These are phyloP conservation scores for Drosophila austrosaltans DNA, from an alignment of 2,888 invertebrate genomes.

Conservation along the genomic window DNA sequence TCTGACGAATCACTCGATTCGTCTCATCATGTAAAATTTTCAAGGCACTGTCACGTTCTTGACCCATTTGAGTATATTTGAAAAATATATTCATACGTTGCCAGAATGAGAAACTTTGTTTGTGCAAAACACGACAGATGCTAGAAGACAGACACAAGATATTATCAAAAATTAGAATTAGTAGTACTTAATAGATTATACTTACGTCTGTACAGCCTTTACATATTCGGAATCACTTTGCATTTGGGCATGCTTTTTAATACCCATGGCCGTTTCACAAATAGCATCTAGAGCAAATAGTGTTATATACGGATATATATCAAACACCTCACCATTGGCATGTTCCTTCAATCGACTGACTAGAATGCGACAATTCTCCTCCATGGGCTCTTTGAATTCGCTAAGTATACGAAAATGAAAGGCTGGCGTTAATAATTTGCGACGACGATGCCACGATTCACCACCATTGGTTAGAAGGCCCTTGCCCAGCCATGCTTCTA, in stretches of 20 bases:
- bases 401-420: slow-evolving; percentile 92
- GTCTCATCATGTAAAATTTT: slow-evolving; percentile 80
- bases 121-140: slow-evolving; percentile 78
- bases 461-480: slow-evolving; percentile 81
- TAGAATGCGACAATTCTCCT: slow-evolving; percentile 87
- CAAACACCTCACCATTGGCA: slow-evolving; percentile 83
- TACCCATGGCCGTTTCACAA: slow-evolving; percentile 92
- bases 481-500: slow-evolving; percentile 80
- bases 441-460: slow-evolving; percentile 87
- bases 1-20: slow-evolving; percentile 75
- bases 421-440: slow-evolving; percentile 90
- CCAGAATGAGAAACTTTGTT: slow-evolving; percentile 81
- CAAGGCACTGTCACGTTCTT: slow-evolving; percentile 61
- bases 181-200: slow-evolving; percentile 42
- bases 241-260: slow-evolving; percentile 88
- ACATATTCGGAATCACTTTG: slow-evolving; percentile 89
- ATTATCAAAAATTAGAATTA: neutral
- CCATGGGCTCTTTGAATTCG: slow-evolving; percentile 89
- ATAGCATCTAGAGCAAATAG: slow-evolving; percentile 82
- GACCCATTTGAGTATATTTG: slow-evolving; percentile 57
- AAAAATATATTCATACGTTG: slow-evolving; percentile 74
- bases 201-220: slow-evolving; percentile 88
- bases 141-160: slow-evolving; percentile 45
- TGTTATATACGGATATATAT: slow-evolving; percentile 86
- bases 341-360: slow-evolving; percentile 83